phyloP scores from a whole-genome alignment of 2,113 vertebrate genomes.

The Barbus barbus region DNA sequence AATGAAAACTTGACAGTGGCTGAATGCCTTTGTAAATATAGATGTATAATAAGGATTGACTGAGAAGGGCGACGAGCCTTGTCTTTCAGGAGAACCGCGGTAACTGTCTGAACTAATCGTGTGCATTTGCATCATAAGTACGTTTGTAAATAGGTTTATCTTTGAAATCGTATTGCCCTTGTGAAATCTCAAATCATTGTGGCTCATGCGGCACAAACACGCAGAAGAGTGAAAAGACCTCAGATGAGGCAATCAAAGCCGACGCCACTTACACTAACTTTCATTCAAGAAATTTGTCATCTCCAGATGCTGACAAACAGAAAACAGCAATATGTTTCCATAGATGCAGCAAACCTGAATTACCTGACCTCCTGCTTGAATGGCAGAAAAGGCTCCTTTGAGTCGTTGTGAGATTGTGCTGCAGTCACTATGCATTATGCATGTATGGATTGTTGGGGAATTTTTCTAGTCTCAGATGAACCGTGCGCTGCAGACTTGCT shows the following conservation, averaged over 20 bases:
- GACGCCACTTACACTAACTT: conserved; percentile 4
- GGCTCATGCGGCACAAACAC: conserved; percentile 27
- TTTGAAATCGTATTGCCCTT: conserved; percentile 29
- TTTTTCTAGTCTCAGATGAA: conserved; percentile 47
- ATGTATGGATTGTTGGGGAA: conserved; percentile 42
- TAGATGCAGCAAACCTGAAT: conserved; percentile 14
- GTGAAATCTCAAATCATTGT: conserved; percentile 13
- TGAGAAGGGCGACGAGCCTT: background rate
- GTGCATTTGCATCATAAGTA: conserved; percentile 30
- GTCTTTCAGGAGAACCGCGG: background rate
- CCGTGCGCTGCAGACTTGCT: conserved; percentile 4
- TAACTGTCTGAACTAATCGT: conserved; percentile 24
- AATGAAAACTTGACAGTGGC: conserved; percentile 19
- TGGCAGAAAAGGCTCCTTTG: conserved; percentile 22
- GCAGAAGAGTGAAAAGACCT: background rate
- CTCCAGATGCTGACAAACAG: background rate
- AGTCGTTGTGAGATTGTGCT: conserved; percentile 39
- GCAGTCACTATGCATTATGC: conserved; percentile 53
- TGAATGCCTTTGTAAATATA: conserved; percentile 26
- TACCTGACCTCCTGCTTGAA: conserved; percentile 35
- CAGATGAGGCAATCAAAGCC: conserved; percentile 15
- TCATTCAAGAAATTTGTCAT: conserved; percentile 24
- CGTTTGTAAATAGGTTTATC: conserved; percentile 33
- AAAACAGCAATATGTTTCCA: conserved; percentile 25
- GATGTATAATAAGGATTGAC: conserved; percentile 20